Evolutionary conservation across 2,113 vertebrate species (phyloP).

Genomic region (Nycticorax nycticorax): DNA sequence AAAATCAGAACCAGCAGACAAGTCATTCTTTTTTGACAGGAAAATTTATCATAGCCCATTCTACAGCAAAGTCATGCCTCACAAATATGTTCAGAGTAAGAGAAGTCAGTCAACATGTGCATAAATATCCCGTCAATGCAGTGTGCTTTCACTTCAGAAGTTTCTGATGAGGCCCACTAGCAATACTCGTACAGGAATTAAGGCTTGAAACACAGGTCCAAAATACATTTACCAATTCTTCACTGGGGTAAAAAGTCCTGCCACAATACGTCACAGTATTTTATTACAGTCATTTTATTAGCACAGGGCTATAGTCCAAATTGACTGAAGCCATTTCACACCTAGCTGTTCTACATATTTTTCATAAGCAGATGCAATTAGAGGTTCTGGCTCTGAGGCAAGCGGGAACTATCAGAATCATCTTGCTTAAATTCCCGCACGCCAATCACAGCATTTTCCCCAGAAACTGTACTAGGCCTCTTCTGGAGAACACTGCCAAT

Average conservation of each 20-base stretch:
- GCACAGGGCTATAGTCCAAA: background rate
- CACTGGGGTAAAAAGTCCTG: background rate
- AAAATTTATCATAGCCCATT: background rate
- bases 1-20: background rate
- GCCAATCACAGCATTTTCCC: background rate
- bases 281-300: background rate
- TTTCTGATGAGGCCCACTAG: background rate
- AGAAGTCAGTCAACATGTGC: background rate
- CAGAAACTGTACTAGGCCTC: background rate
- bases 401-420: background rate
- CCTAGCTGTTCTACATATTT: background rate
- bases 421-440: background rate
- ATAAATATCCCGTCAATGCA: background rate
- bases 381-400: background rate
- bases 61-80: background rate
- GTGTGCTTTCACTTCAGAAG: background rate
- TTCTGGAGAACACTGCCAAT: background rate
- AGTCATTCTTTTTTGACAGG: rapidly evolving
- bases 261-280: background rate
- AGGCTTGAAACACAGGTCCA: background rate
- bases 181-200: background rate
- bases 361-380: background rate
- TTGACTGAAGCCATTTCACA: background rate
- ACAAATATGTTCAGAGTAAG: background rate
- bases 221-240: background rate